These are phyloP conservation scores for Hemichromis elongatus DNA, from an alignment of 2,113 vertebrate species.

Conservation along the genomic window DNA sequence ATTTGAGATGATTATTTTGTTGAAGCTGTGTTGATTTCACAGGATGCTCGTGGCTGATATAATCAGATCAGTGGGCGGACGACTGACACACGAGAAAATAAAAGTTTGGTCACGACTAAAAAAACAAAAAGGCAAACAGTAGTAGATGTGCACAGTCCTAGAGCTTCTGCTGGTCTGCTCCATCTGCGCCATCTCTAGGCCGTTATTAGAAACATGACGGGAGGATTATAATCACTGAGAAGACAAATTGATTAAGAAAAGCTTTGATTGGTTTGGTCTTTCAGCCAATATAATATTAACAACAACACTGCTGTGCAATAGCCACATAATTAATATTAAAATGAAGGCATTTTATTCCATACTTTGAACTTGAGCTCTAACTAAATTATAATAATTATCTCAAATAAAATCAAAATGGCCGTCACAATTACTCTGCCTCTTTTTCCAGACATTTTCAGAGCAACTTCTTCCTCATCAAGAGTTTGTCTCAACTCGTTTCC, in stretches of 20 bases:
- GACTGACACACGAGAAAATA: not conserved
- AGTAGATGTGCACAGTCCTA: conserved; percentile 27
- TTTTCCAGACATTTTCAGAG: not conserved
- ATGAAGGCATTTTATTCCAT: not conserved
- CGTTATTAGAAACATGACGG: not conserved
- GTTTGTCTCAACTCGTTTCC: not conserved
- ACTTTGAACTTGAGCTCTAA: not conserved
- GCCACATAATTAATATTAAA: not conserved
- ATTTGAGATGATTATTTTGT: not conserved
- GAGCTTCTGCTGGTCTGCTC: not conserved
- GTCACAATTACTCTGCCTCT: not conserved
- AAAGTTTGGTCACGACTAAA: conserved; percentile 2
- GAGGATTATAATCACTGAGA: not conserved
- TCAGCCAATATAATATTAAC: not conserved
- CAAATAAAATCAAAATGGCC: not conserved
- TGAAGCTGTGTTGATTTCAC: not conserved
- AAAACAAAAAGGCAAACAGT: not conserved
- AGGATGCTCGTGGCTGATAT: not conserved
- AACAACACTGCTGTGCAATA: not conserved
- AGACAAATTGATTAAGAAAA: not conserved
- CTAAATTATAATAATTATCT: not conserved
- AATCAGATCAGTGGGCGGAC: not conserved
- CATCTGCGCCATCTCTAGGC: conserved; percentile 62
- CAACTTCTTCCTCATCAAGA: not conserved
- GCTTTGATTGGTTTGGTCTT: not conserved